phyloP scores from a whole-genome alignment of 2,113 vertebrate species.

The Cichladusa arquata region DNA sequence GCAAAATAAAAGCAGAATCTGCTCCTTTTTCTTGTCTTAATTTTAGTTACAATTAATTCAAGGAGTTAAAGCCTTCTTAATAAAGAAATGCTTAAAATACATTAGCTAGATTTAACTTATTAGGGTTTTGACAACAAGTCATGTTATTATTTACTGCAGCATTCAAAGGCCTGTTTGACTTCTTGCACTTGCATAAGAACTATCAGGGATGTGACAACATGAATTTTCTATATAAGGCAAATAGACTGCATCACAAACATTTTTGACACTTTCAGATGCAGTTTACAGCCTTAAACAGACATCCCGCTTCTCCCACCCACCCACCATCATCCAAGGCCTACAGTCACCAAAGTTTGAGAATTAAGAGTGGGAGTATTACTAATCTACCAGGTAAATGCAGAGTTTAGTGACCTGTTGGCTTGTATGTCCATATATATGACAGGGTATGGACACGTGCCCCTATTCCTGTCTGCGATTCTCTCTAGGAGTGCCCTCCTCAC shows the following conservation, averaged over 20 bases:
- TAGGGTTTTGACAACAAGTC: background rate
- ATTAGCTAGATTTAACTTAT: background rate
- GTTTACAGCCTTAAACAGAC: constrained; percentile 23
- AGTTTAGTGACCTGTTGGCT: background rate
- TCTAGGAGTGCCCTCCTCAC: background rate
- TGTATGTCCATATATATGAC: background rate
- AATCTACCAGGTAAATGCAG: background rate
- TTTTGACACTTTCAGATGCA: constrained; percentile 18
- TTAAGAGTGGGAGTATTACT: background rate
- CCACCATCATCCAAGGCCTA: background rate
- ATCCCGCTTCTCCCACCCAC: constrained; percentile 10
- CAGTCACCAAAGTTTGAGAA: background rate
- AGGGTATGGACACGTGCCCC: background rate
- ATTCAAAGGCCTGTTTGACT: background rate
- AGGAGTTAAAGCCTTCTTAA: background rate
- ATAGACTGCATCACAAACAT: constrained; percentile 6
- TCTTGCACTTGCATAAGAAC: constrained; percentile 27
- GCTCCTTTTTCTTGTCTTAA: background rate
- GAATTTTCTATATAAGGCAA: constrained; percentile 11
- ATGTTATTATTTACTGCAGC: background rate
- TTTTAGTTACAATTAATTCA: background rate
- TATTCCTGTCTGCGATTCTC: background rate
- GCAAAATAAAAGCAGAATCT: background rate
- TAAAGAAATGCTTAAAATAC: background rate
- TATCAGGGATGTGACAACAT: background rate